Base-by-base conservation (phyloP, 1,140 invertebrate species). In the Trachelipus rathkii region DNA sequence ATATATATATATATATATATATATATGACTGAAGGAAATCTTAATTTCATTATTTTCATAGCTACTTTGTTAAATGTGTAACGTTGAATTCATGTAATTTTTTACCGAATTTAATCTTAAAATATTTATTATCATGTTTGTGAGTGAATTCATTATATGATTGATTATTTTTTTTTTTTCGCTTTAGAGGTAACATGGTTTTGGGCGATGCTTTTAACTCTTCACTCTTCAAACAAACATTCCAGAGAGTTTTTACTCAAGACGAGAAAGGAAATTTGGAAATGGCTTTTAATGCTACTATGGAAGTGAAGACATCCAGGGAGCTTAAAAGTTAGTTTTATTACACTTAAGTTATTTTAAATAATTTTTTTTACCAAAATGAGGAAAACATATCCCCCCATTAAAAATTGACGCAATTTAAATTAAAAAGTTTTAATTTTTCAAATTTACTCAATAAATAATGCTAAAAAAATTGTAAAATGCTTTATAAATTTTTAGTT, bases 141-240 rank as follows among this genome's bases (percentile, higher is more conserved):
- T 33, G 33, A 33, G 2, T 23, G 13, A 6, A 78, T 60, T 13
- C 46, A 68, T 21, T 33, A 53, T 73, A 8, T 45, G 13, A 10
- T 66, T 68, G 19, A 10, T 79, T 13, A 46, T 76, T 78, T 79
- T 33, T 6, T 33, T 6, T 6, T 82, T 76, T 78, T 76, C 83
- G 75, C 87, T 89, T 82, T 85, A 93, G 93, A 68, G 97, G 98
- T 11, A 95, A 99, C 84, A 98, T 99, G 93, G 95, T 99, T 11
- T 97, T 99, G 94, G 97, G 96, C 19, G 98, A 99, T 85, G 98
- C 96, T 0, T 99, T 99, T 84, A 97, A 98, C 86, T 99, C 97
- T 0, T 95, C 95, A 0, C 87, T 99, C 0, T 99, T 99, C 86
- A 99, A 98, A 84, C 97, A 99, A 87, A 98, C 96, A 70, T 99